A percentile compares a stretch with the other conserved stretches of the same genome.
Evolutionary conservation across 2,888 invertebrate genomes (phyloP).

Genomic region (Julus scanicus): DNA sequence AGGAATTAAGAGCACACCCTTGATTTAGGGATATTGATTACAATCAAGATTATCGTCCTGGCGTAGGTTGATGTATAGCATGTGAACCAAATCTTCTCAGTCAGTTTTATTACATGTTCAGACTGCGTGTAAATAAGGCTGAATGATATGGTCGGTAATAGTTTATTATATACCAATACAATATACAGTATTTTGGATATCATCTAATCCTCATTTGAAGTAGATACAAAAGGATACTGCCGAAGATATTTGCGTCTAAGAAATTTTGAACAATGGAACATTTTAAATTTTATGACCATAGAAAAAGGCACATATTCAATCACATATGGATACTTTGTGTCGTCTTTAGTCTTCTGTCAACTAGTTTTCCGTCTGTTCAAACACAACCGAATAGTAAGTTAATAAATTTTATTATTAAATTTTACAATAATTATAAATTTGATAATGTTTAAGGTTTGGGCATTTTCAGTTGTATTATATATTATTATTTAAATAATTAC

Average conservation of each 20-base stretch:
- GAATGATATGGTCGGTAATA: background rate
- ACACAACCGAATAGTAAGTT: background rate
- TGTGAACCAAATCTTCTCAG: background rate
- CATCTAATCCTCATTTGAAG: background rate
- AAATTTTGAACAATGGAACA: background rate
- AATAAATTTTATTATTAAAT: background rate
- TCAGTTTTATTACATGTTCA: constrained; percentile 31
- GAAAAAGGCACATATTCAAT: background rate
- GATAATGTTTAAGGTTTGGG: too few relatives aligned
- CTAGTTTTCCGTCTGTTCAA: background rate
- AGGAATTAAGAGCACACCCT: background rate
- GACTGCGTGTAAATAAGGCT: background rate
- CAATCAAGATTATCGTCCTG: constrained; percentile 25
- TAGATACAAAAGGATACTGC: background rate
- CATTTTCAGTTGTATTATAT: too few relatives aligned
- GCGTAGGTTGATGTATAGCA: background rate
- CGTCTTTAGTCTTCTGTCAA: background rate
- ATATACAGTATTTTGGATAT: background rate
- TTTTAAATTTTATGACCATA: constrained; percentile 8
- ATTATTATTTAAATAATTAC: too few relatives aligned
- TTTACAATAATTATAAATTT: background rate
- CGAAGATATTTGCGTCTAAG: background rate
- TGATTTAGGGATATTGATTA: background rate
- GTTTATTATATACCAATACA: background rate
- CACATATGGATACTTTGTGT: background rate